Conservation (phyloP, 2,113 vertebrate species). For the Glaucidium brasilianum region DNA sequence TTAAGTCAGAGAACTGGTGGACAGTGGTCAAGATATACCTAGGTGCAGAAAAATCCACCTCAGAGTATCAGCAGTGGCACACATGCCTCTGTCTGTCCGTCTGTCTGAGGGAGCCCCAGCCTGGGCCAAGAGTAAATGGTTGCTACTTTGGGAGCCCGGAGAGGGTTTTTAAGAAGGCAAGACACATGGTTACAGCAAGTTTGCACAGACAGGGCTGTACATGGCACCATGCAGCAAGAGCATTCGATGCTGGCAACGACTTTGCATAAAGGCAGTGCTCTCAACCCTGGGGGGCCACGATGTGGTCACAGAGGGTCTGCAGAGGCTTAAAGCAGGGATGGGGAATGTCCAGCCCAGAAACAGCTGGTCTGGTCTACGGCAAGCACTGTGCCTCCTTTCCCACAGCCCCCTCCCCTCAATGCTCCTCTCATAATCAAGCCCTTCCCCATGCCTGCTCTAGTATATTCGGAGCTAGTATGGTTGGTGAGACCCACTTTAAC, state of each 20-base stretch:
- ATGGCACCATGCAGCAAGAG: background rate
- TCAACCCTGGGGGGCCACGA: no score
- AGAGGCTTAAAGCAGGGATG: no score
- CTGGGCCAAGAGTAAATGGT: background rate
- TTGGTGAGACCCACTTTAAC: no score
- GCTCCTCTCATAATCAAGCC: no score
- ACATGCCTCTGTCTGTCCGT: background rate
- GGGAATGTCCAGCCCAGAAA: no score
- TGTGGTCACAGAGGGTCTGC: no score
- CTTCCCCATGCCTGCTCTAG: no score
- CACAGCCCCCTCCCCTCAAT: no score
- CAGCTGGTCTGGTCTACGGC: no score
- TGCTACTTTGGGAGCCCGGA: background rate
- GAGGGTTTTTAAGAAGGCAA: background rate
- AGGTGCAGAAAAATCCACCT: background rate
- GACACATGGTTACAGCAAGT: background rate
- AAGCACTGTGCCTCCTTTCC: no score
- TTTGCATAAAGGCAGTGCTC: background rate
- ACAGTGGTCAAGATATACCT: background rate
- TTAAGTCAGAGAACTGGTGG: background rate
- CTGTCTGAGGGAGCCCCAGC: background rate
- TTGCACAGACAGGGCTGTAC: background rate
- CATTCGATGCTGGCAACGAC: accelerated
- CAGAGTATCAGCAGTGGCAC: background rate
- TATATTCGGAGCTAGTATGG: no score